phyloP scores from a whole-genome alignment of 1,140 invertebrate species.

The Caerostris extrusa region DNA sequence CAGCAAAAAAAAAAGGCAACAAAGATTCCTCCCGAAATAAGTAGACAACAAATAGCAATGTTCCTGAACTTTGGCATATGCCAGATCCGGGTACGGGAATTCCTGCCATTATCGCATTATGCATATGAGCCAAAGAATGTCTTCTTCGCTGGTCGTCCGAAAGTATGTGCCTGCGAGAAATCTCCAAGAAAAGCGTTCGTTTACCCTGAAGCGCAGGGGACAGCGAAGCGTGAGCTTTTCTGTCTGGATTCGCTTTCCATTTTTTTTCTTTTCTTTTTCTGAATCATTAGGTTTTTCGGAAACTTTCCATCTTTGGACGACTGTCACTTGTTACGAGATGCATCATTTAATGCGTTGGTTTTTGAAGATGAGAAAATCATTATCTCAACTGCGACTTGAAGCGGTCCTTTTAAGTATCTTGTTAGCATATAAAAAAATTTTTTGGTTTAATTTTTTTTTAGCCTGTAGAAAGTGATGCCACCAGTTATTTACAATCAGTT shows the following conservation, averaged over 20 bases:
- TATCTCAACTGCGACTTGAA: no score
- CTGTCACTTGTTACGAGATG: no score
- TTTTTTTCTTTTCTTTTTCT: background rate
- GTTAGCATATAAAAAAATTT: no score
- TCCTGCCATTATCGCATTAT: constrained; percentile 49
- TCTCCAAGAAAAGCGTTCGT: constrained; percentile 20
- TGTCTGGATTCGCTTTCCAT: background rate
- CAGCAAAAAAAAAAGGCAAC: background rate
- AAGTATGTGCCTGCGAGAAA: background rate
- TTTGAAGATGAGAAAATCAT: no score
- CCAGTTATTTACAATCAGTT: no score
- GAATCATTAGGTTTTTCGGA: background rate
- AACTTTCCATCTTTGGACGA: no score
- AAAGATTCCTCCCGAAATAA: background rate
- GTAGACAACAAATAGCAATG: background rate
- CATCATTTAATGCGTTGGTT: no score
- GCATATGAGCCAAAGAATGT: constrained; percentile 46
- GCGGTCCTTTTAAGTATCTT: no score
- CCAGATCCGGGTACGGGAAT: constrained; percentile 28
- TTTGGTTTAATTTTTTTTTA: no score
- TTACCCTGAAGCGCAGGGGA: constrained; percentile 26
- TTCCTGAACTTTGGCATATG: constrained; percentile 50
- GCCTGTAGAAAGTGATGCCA: no score
- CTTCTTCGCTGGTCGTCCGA: constrained; percentile 9
- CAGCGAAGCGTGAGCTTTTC: constrained; percentile 8